Evolutionary conservation across 2,113 vertebrate species (phyloP).

Genomic region (Tricholaema leucomelas): DNA sequence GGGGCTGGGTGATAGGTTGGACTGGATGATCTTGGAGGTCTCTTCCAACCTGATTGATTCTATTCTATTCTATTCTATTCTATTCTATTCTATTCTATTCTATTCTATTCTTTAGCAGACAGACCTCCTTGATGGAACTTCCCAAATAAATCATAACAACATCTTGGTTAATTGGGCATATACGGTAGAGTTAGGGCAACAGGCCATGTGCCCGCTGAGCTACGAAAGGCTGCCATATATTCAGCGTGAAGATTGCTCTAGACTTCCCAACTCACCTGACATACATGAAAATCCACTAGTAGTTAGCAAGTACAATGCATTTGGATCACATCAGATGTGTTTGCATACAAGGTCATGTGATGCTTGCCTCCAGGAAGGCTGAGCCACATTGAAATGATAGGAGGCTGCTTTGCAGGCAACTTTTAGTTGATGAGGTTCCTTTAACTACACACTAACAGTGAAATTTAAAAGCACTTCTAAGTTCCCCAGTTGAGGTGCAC

Average conservation of each 20-base stretch:
- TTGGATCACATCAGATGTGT: neutral
- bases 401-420: neutral
- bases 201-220: neutral
- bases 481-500: neutral
- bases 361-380: neutral
- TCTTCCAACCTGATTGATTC: too few relatives aligned
- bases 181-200: neutral
- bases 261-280: neutral
- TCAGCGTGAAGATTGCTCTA: neutral
- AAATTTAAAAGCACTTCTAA: neutral
- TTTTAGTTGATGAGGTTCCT: neutral
- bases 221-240: neutral
- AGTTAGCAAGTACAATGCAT: neutral
- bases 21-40: too few relatives aligned
- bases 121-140: neutral
- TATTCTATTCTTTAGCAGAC: neutral
- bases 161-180: neutral
- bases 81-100: too few relatives aligned
- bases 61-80: too few relatives aligned
- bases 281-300: neutral
- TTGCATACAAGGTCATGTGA: neutral
- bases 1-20: too few relatives aligned
- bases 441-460: neutral
- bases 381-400: neutral
- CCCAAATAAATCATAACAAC: neutral